Base-by-base conservation (phyloP, 2,797 vertebrate species). In the Anguilla megastoma region DNA sequence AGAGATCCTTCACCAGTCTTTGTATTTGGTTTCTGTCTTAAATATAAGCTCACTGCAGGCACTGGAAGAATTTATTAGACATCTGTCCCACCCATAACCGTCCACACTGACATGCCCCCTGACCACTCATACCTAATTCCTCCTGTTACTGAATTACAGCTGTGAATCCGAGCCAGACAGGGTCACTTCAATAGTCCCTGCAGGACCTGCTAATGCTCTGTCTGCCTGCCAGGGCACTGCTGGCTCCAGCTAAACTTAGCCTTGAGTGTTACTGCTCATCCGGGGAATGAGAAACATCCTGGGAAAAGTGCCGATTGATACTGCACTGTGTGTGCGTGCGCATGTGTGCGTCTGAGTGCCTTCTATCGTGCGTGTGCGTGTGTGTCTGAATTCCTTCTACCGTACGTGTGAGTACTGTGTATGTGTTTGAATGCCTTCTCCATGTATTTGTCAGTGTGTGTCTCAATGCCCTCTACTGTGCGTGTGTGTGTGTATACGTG, bases 191-290 rank as follows among this genome's bases (percentile, higher is more conserved):
- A 4, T 89, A 87, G 83, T 90, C 93, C 88, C 86, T 89, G 88
- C 85, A 88, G 91, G 91, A 93, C 91, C 90, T 90, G 74, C 74
- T 90, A 85, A 90, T 90, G 91, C 91, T 88, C 90, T 90, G 87
- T 30, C 87, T 45, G 0, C 87, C 88, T 92, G 90, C 89, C 93
- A 87, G 89, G 87, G 89, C 92, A 93, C 92, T 94, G 90, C 90
- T 90, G 93, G 54, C 84, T 86, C 71, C 66, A 86, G 93, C 97
- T 97, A 97, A 95, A 96, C 92, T 97, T 98, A 98, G 97, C 88
- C 83, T 89, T 54, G 86, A n/a, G 71, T 88, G 83, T 41, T n/a
- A 90, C 93, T 88, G 89, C 94, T 97, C 95, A 96, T 90, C 88
- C 93, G 87, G 87, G 94, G 96, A 96, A 97, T 97, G 95, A 93